phyloP scores from a whole-genome alignment of 2,888 invertebrate genomes.

The Chrysina gloriosa region DNA sequence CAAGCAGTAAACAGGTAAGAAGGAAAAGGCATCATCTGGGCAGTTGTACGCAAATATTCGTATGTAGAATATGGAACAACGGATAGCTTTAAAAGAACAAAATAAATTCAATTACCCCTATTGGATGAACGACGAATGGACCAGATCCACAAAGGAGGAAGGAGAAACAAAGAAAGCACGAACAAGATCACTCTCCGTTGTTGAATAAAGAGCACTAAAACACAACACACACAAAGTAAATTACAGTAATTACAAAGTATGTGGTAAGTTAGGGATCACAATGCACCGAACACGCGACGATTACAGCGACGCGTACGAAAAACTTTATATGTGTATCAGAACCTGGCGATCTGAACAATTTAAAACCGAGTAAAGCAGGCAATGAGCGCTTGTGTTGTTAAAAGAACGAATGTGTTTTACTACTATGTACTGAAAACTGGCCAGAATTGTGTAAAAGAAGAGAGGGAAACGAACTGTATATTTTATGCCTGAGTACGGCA shows the following conservation, averaged over 20 bases:
- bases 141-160: not conserved
- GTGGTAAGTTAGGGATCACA: conserved; percentile 10
- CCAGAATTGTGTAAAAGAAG: conserved; percentile 40
- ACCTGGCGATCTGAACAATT: conserved; percentile 10
- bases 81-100: not conserved
- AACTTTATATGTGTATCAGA: not conserved
- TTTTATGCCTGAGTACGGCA: conserved; percentile 48
- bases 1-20: not conserved
- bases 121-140: not conserved
- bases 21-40: not conserved
- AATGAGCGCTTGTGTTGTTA: conserved; percentile 35
- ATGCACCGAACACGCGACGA: conserved; percentile 22
- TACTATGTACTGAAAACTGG: conserved; percentile 37
- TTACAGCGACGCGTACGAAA: not conserved
- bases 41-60: no score
- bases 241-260: conserved; percentile 31
- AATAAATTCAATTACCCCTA: conserved; percentile 13
- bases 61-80: not conserved
- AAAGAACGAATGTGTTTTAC: conserved; percentile 41
- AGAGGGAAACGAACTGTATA: conserved; percentile 55
- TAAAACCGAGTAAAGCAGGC: conserved; percentile 7
- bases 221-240: conserved; percentile 31
- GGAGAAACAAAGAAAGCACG: conserved; percentile 5
- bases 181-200: conserved; percentile 18
- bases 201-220: conserved; percentile 20